These are phyloP conservation scores for Micromussa lordhowensis DNA, from an alignment of 92 coral and sea anemone genomes.

Conservation along the genomic window DNA sequence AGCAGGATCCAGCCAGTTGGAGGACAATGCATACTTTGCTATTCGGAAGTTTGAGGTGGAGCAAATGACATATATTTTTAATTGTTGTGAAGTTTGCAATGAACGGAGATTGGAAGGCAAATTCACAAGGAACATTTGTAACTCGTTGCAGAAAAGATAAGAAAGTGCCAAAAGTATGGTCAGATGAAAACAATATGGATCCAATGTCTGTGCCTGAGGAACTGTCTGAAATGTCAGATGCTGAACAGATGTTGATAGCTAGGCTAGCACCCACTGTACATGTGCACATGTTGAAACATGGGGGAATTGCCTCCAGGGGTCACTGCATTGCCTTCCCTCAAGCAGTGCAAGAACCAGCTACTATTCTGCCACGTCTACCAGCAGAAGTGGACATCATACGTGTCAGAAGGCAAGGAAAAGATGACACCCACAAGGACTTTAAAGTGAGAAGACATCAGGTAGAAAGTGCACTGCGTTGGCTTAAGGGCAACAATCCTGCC, in stretches of 20 bases:
- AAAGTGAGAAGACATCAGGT: constrained; percentile 50
- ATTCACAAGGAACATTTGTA: constrained; percentile 16
- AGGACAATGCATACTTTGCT: constrained; percentile 38
- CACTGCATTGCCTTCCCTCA: constrained; percentile 72
- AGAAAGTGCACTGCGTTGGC: constrained; percentile 44
- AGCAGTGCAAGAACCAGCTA: constrained; percentile 59
- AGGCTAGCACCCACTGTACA: constrained; percentile 48
- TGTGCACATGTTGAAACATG: constrained; percentile 1
- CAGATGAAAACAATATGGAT: constrained; percentile 42
- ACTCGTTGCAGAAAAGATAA: constrained; percentile 56
- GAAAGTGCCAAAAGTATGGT: constrained; percentile 32
- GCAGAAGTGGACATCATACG: constrained; percentile 50
- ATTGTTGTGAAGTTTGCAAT: constrained; percentile 55
- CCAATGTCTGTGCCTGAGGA: constrained; percentile 50
- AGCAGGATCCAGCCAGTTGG: constrained; percentile 36
- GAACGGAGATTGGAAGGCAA: constrained; percentile 43
- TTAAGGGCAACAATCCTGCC: constrained; percentile 31
- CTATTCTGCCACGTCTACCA: constrained; percentile 49
- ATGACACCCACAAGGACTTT: constrained; percentile 55
- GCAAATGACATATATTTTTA: constrained; percentile 38
- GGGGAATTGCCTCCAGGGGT: constrained; percentile 49
- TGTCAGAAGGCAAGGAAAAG: constrained; percentile 62
- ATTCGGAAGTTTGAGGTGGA: constrained; percentile 51
- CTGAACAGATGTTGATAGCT: constrained; percentile 60
- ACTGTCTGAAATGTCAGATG: constrained; percentile 28